Conservation (phyloP, 2,797 vertebrate genomes). For the Esox masquinongy region DNA sequence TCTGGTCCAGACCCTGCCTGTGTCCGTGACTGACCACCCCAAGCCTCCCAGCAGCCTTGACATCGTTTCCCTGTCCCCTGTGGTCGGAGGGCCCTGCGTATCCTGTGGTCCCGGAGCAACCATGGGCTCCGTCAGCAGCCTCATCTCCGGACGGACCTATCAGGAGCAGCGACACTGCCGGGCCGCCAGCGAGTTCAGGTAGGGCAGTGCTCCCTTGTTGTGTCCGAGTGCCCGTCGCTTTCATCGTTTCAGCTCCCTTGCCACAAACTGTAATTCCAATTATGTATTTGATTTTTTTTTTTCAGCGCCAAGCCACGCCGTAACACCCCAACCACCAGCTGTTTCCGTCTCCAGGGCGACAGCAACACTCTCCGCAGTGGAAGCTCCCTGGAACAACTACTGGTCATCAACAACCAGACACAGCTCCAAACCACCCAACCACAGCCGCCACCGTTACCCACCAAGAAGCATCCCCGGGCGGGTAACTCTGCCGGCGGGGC, state of each 20-base stretch:
- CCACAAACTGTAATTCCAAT: neutral
- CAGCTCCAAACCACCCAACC: conserved; percentile 38
- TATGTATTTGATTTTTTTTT: neutral
- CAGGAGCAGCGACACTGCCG: conserved; percentile 83
- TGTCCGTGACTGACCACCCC: conserved; percentile 82
- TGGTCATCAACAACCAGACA: conserved; percentile 71
- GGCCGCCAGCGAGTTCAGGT: conserved; percentile 70
- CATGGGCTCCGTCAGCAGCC: conserved; percentile 97
- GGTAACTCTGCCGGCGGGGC: conserved; percentile 51
- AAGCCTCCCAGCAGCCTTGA: conserved; percentile 76
- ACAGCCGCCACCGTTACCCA: conserved; percentile 74
- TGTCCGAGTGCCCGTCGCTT: neutral
- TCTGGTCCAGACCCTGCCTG: conserved; percentile 89
- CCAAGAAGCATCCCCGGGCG: conserved; percentile 78
- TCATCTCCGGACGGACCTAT: conserved; percentile 89
- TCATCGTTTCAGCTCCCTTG: neutral
- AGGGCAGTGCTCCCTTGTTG: neutral
- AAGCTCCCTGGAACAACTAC: conserved; percentile 82
- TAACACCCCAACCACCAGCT: conserved; percentile 75
- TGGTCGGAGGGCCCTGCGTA: conserved; percentile 56
- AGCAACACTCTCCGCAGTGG: conserved; percentile 71
- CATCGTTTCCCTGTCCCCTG: conserved; percentile 58
- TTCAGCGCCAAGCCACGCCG: conserved; percentile 71
- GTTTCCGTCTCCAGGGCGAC: conserved; percentile 79
- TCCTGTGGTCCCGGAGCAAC: conserved; percentile 50